Evolutionary conservation across 2,888 invertebrate species (phyloP).

Genomic region (Pantelozetes paolii): DNA sequence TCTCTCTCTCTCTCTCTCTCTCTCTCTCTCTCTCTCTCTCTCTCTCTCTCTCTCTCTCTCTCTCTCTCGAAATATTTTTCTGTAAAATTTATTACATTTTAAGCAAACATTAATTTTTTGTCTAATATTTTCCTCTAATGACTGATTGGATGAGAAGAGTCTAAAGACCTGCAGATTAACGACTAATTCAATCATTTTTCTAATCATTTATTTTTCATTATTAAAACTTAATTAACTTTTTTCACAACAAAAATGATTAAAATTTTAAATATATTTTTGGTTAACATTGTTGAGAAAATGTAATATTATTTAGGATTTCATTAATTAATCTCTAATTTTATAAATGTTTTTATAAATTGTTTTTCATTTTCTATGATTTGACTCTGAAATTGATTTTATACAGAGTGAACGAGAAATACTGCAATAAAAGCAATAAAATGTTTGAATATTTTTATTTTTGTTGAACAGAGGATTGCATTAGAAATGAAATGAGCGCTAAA

Average conservation of each 20-base stretch:
- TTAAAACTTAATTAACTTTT: constrained; percentile 19
- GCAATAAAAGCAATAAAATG: constrained; percentile 9
- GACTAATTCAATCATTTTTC: constrained; percentile 1
- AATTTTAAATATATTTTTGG: no score
- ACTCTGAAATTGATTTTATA: not conserved
- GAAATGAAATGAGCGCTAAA: constrained; percentile 25
- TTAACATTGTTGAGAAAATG: no score
- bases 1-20: no score
- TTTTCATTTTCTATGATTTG: not conserved
- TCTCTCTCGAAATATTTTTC: not conserved
- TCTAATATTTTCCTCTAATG: not conserved
- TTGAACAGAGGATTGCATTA: not conserved
- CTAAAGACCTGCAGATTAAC: constrained; percentile 14
- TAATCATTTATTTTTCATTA: not conserved
- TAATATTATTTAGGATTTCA: no score
- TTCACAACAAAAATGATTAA: no score
- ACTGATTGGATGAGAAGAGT: not conserved
- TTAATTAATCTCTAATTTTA: no score
- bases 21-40: no score
- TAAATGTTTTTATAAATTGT: no score
- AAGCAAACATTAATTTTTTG: not conserved
- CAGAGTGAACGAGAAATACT: not conserved
- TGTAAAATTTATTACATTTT: not conserved
- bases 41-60: not conserved
- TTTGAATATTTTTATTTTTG: not conserved